Conservation (phyloP, 2,797 vertebrate genomes). For the Gallinago solitaria region DNA sequence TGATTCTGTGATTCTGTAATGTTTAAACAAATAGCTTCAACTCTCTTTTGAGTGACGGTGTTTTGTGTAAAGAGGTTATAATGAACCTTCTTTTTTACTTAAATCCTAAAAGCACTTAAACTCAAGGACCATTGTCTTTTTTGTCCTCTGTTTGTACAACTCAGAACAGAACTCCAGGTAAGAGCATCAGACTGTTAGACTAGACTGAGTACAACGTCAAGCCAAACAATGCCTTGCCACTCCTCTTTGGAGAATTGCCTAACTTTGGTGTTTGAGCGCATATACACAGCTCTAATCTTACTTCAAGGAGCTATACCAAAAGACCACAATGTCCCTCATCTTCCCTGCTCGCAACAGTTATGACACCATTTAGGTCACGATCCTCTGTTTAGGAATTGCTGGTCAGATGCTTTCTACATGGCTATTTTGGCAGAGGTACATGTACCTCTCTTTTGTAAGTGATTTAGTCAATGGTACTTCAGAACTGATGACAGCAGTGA, state of each 20-base stretch:
- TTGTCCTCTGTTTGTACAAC: background rate
- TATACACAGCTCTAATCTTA: background rate
- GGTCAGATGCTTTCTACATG: background rate
- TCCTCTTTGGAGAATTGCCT: background rate
- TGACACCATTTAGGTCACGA: background rate
- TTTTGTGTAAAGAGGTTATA: background rate
- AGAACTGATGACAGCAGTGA: background rate
- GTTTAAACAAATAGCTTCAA: background rate
- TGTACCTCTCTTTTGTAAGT: background rate
- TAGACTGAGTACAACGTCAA: background rate
- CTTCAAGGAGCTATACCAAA: background rate
- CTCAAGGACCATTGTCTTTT: background rate
- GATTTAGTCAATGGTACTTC: background rate
- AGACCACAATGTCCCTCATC: background rate
- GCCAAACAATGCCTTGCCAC: background rate
- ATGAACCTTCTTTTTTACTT: background rate
- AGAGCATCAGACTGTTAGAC: background rate
- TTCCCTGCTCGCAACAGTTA: background rate
- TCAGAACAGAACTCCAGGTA: background rate
- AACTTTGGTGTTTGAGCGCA: background rate
- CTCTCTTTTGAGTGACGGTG: background rate
- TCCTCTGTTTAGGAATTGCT: background rate
- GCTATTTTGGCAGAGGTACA: background rate
- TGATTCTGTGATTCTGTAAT: no score
- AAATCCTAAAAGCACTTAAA: background rate